Conservation (phyloP, 2,888 invertebrate species). For the Gandaritis pyraliata region DNA sequence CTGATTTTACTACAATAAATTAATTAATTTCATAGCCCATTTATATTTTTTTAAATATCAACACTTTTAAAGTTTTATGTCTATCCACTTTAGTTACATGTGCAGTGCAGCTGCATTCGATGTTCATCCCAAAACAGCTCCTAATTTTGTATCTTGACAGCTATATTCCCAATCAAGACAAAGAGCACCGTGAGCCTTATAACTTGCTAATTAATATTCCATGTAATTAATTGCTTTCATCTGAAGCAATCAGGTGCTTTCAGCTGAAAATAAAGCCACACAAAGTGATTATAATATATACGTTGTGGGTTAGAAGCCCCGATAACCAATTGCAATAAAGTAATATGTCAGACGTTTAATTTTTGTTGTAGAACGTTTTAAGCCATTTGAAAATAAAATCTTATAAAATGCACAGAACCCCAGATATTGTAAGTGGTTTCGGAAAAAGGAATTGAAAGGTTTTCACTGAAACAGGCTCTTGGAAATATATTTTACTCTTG, state of each 20-base stretch:
- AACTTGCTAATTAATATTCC: slow-evolving; percentile 18
- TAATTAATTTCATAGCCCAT: no score
- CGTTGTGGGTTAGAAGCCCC: slow-evolving; percentile 15
- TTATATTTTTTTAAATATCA: no score
- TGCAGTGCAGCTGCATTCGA: background rate
- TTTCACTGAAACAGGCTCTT: background rate
- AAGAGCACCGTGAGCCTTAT: slow-evolving; percentile 12
- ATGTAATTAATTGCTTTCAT: slow-evolving; percentile 36
- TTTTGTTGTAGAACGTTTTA: background rate
- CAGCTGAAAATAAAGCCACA: slow-evolving; percentile 28
- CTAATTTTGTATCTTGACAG: background rate
- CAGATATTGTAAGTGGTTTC: background rate
- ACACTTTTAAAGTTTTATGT: no score
- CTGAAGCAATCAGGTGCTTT: slow-evolving; percentile 37
- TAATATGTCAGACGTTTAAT: slow-evolving; percentile 4
- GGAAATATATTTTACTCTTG: slow-evolving; percentile 1
- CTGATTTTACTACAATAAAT: no score
- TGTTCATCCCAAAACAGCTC: background rate
- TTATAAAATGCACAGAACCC: background rate
- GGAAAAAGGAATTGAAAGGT: background rate
- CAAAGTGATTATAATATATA: slow-evolving; percentile 27
- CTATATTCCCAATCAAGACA: slow-evolving; percentile 1
- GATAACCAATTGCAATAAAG: no score
- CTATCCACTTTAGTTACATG: no score
- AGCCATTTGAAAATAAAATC: background rate